Base-by-base conservation (phyloP, 2,113 vertebrate species). In the human region DNA sequence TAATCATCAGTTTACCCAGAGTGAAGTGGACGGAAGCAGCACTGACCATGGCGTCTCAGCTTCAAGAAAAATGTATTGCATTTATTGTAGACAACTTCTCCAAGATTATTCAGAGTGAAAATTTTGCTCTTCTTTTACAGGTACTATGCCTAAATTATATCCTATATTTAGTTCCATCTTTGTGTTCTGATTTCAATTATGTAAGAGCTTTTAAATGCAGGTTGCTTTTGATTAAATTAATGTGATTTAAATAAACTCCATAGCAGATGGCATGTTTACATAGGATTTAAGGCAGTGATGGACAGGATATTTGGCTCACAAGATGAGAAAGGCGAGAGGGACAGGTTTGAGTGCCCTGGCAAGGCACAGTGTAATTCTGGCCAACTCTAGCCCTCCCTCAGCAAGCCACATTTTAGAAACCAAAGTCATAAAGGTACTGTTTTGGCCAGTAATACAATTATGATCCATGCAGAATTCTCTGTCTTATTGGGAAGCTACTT, bases 1-100 rank as follows among this genome's bases (percentile, higher is more conserved):
- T 99, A 85, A 98, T 99, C 93, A 98, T 97, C 84, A 99, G 99
- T 94, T 98, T 99, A 94, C 99, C 99, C 43, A 99, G 99, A 96
- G 99, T 99, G 85, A 99, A 99, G 96, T 99, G 99, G 99, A 99
- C 99, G 23, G 99, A 99, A 97, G 97, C 99, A 96, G 99, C 99
- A 78, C 92, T 98, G 95, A 97, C 96, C 18, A 98, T 99, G 97
- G 99, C 99, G 40, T 99, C 98, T 1, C 99, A 97, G 96, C 98
- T 99, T 0, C 99, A 99, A 81, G 99, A 99, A 93, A 98, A 99
- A 96, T 99, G 99, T 66, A 94, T 99, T 86, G 55, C 82, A 0
- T 99, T 99, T 96, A 99, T 99, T 57, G 99, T 99, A 97, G 97
- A 98, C 85, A 98, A 99, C 97, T 99, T 99, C 87, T 98, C 99